These are phyloP conservation scores for Poeciliopsis gracilis DNA, from an alignment of 2,797 vertebrate genomes.

Conservation along the genomic window DNA sequence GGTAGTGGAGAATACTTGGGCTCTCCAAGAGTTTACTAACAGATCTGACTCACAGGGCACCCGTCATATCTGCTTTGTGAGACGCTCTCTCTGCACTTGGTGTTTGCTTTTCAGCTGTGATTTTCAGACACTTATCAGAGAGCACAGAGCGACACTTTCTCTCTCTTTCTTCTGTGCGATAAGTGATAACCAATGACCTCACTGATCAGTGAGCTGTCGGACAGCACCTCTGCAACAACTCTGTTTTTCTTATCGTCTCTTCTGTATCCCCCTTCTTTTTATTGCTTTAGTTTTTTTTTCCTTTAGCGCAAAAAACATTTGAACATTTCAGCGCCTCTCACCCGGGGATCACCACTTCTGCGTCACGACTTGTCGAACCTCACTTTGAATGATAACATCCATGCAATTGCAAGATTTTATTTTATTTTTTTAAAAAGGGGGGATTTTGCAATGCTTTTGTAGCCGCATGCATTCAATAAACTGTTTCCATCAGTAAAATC, in stretches of 20 bases:
- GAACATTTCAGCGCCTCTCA: slow-evolving; percentile 8
- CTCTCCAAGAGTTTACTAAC: slow-evolving; percentile 64
- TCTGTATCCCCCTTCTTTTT: slow-evolving; percentile 7
- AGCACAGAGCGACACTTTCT: slow-evolving; percentile 6
- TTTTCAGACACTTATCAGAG: slow-evolving; percentile 57
- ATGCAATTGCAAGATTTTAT: neutral
- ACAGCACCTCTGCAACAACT: slow-evolving; percentile 7
- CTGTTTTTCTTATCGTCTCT: slow-evolving; percentile 11
- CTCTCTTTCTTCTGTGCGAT: neutral
- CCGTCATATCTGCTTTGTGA: slow-evolving; percentile 47
- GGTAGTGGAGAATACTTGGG: slow-evolving; percentile 42
- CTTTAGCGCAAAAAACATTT: slow-evolving; percentile 7
- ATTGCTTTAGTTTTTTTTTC: neutral
- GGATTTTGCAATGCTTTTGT: slow-evolving; percentile 14
- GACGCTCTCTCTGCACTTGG: slow-evolving; percentile 29
- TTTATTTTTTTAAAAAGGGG: neutral
- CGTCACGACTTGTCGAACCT: slow-evolving; percentile 17
- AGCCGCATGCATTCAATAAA: slow-evolving; percentile 53
- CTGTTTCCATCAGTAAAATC: slow-evolving; percentile 47
- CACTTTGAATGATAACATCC: neutral
- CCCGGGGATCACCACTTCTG: slow-evolving; percentile 16
- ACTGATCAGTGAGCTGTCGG: neutral
- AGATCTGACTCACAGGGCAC: slow-evolving; percentile 48
- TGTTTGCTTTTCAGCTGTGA: slow-evolving; percentile 51
- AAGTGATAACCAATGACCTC: neutral